These are phyloP conservation scores for Punctoribates punctum DNA, from an alignment of 2,888 invertebrate genomes.

Conservation along the genomic window DNA sequence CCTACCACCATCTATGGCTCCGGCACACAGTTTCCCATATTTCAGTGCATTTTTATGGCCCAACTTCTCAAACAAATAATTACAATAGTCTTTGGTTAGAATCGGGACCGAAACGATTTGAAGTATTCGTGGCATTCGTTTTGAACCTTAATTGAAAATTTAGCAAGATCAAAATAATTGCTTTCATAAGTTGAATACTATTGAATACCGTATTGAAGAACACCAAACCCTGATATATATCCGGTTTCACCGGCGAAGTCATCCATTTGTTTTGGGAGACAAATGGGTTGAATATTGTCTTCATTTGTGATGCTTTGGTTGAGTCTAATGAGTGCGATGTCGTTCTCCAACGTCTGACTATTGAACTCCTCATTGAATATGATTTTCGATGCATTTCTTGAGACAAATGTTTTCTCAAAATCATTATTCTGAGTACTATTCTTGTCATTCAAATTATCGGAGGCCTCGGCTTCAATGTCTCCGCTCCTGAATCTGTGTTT, in stretches of 20 bases:
- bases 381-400: slow-evolving; percentile 2
- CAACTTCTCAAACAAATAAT: slow-evolving; percentile 85
- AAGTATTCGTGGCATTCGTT: slow-evolving; percentile 68
- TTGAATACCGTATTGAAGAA: slow-evolving; percentile 13
- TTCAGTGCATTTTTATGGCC: slow-evolving; percentile 84
- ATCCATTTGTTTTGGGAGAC: slow-evolving; percentile 62
- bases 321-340: slow-evolving; percentile 64
- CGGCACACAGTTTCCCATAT: slow-evolving; percentile 79
- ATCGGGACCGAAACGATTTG: slow-evolving; percentile 61
- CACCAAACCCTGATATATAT: neutral
- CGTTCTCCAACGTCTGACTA: slow-evolving; percentile 84
- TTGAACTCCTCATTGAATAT: slow-evolving; percentile 69
- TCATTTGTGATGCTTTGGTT: slow-evolving; percentile 78
- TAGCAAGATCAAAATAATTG: neutral
- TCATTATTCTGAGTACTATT: neutral
- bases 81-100: slow-evolving; percentile 82
- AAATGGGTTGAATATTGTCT: slow-evolving; percentile 88
- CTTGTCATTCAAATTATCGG: neutral
- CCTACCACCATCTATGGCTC: slow-evolving; percentile 63
- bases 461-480: neutral
- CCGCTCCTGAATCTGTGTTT: neutral
- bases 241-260: neutral
- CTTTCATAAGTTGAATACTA: no score
- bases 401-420: neutral
- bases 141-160: neutral